Percentiles rank a stretch among this genome's conserved stretches.
phyloP scores from a whole-genome alignment of 2,797 vertebrate species.

The Delichon dasypus region DNA sequence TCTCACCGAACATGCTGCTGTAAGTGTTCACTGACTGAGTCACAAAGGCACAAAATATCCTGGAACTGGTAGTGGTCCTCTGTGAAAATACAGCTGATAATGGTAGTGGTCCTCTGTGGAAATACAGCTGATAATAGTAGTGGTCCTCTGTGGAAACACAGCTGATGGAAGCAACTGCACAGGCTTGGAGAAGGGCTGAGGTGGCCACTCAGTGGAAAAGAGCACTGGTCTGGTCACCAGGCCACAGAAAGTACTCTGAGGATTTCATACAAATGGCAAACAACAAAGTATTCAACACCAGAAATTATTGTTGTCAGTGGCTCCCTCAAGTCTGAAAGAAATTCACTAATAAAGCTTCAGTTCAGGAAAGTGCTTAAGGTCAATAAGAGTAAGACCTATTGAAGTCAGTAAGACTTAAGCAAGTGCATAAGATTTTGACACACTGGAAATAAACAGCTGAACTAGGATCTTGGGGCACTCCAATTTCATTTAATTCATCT shows the following conservation, averaged over 20 bases:
- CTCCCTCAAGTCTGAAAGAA: constrained; percentile 35
- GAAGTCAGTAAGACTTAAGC: not conserved
- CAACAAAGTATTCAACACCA: not conserved
- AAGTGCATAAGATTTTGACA: not conserved
- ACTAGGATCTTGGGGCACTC: not conserved
- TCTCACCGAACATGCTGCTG: not conserved
- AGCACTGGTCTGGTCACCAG: not conserved
- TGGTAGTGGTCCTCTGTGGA: not conserved
- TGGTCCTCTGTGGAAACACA: not conserved
- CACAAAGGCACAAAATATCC: not conserved
- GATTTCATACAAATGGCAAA: not conserved
- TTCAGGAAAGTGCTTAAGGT: constrained; percentile 1
- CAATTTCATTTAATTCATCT: constrained; percentile 13
- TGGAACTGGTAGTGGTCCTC: not conserved
- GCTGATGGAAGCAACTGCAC: not conserved
- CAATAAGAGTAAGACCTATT: not conserved
- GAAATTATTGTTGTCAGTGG: not conserved
- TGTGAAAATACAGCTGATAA: not conserved
- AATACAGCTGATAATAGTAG: not conserved
- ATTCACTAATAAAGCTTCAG: not conserved
- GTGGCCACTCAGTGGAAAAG: not conserved
- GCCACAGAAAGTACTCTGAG: not conserved
- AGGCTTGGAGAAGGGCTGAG: not conserved
- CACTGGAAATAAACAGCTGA: not conserved
- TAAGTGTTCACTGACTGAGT: not conserved